Conservation (phyloP, 1,140 invertebrate genomes). For the Drosophila sproati region DNA sequence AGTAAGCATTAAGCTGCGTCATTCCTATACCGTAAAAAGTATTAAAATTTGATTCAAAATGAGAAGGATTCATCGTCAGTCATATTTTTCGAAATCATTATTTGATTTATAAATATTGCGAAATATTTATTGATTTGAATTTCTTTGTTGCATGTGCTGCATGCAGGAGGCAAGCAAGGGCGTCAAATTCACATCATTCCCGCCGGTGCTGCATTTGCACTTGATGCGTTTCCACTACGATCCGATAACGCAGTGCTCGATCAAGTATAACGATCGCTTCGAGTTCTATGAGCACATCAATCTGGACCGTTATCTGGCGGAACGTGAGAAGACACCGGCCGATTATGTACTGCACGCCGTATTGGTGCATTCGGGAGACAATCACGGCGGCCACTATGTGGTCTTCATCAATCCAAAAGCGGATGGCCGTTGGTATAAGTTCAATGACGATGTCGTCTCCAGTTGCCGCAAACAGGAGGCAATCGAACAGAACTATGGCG, state of each 20-base stretch:
- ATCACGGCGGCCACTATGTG: conserved; percentile 99
- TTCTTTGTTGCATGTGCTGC: conserved; percentile 12
- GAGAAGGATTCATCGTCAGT: too few relatives aligned
- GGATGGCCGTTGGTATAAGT: conserved; percentile 99
- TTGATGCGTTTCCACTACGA: conserved; percentile 99
- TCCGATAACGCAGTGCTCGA: conserved; percentile 97
- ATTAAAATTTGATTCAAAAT: too few relatives aligned
- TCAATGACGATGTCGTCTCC: conserved; percentile 99
- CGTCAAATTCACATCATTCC: conserved; percentile 98
- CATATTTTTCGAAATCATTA: too few relatives aligned
- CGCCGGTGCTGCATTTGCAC: conserved; percentile 98
- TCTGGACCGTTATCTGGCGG: conserved; percentile 92
- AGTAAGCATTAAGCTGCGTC: too few relatives aligned
- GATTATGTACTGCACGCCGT: conserved; percentile 99
- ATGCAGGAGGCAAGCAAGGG: conserved; percentile 97
- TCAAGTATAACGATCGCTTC: conserved; percentile 99
- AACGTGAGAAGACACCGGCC: conserved; percentile 93
- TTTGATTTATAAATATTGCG: too few relatives aligned
- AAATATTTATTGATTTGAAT: not conserved
- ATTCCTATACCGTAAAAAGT: too few relatives aligned
- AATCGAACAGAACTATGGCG: conserved; percentile 99
- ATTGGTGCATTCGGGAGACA: conserved; percentile 99
- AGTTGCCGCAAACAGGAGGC: conserved; percentile 98
- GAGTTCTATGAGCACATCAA: conserved; percentile 97
- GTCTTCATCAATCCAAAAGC: conserved; percentile 99